A percentile compares a stretch with the other conserved stretches of the same genome.
Evolutionary conservation across 1,140 invertebrate genomes (phyloP).

Genomic region (Teleopsis dalmanni): DNA sequence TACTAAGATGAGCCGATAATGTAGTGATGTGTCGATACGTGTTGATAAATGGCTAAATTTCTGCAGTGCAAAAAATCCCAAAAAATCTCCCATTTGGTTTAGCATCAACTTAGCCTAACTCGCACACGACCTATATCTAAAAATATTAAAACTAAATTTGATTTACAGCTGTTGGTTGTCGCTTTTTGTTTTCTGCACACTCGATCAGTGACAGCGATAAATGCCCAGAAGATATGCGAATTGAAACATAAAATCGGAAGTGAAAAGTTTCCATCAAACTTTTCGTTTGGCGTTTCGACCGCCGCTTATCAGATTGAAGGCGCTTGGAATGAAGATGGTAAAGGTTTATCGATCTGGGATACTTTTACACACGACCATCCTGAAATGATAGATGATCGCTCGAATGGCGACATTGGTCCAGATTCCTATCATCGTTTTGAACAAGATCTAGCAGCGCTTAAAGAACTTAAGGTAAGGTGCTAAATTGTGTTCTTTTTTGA

Average conservation of each 20-base stretch:
- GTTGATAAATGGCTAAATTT: too few species aligned
- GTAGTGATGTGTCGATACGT: too few species aligned
- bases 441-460: slow-evolving; percentile 47
- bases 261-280: slow-evolving; percentile 48
- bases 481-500: background rate
- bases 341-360: slow-evolving; percentile 54
- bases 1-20: too few species aligned
- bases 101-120: too few species aligned
- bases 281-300: slow-evolving; percentile 52
- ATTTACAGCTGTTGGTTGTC: background rate
- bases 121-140: too few species aligned
- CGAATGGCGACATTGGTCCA: slow-evolving; percentile 48
- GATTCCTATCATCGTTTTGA: slow-evolving; percentile 49
- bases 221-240: slow-evolving; percentile 1
- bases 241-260: slow-evolving; percentile 5
- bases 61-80: too few species aligned
- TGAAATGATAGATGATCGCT: slow-evolving; percentile 41
- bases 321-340: slow-evolving; percentile 54
- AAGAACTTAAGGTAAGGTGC: slow-evolving; percentile 29
- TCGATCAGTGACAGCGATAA: background rate
- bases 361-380: slow-evolving; percentile 46
- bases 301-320: slow-evolving; percentile 58
- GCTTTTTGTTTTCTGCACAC: background rate
- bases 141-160: too few species aligned
- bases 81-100: too few species aligned